These are phyloP conservation scores for Squalus acanthias DNA, from an alignment of 2,797 vertebrate species.

Conservation along the genomic window DNA sequence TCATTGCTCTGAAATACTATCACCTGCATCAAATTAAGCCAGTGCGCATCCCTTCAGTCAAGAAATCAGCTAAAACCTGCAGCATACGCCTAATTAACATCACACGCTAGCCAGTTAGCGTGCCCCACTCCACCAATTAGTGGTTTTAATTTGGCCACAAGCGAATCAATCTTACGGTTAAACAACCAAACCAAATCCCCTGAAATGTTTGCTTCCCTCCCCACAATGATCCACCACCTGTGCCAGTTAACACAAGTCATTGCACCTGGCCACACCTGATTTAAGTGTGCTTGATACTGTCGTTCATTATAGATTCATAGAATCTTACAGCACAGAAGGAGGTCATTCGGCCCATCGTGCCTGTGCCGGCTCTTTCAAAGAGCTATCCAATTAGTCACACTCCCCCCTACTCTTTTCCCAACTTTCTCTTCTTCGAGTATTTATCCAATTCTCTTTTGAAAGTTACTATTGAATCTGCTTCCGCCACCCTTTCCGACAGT, in stretches of 20 bases:
- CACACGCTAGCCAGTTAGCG: background rate
- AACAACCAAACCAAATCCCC: background rate
- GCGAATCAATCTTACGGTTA: background rate
- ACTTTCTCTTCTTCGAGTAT: background rate
- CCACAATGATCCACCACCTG: background rate
- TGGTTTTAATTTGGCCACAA: background rate
- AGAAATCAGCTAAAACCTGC: background rate
- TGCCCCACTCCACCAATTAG: background rate
- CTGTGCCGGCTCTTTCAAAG: background rate
- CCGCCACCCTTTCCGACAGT: background rate
- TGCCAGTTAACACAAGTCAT: background rate
- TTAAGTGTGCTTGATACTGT: background rate
- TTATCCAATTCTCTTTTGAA: background rate
- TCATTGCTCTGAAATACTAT: background rate
- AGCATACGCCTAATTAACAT: background rate
- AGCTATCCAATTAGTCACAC: background rate
- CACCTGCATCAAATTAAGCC: background rate
- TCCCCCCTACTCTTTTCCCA: background rate
- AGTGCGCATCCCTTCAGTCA: background rate
- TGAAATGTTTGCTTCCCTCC: background rate
- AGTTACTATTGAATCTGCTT: background rate
- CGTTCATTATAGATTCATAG: background rate
- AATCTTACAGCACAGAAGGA: background rate
- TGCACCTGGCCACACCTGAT: background rate
- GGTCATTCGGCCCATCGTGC: too few species aligned